These are phyloP conservation scores for Bombus ignitus DNA, from an alignment of 1,140 invertebrate genomes.

Conservation along the genomic window DNA sequence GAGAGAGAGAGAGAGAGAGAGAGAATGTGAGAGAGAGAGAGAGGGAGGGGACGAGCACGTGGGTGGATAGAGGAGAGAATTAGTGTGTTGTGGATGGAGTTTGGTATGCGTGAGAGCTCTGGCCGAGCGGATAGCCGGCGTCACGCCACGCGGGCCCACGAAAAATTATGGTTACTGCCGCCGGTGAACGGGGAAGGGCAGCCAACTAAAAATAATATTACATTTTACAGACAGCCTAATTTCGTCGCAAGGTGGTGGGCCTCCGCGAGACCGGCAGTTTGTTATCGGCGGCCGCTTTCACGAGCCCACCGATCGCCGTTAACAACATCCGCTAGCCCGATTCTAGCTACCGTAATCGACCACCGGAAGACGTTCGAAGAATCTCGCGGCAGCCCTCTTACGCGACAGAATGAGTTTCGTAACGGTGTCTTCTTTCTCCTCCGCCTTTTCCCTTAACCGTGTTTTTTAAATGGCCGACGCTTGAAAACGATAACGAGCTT, in stretches of 20 bases:
- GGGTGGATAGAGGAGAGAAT: constrained; percentile 64
- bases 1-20: constrained; percentile 33
- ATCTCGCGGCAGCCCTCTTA: constrained; percentile 63
- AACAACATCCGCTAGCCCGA: constrained; percentile 65
- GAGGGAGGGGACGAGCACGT: background rate
- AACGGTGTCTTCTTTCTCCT: background rate
- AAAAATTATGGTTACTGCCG: constrained; percentile 80
- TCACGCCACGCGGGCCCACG: constrained; percentile 76
- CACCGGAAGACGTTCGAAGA: constrained; percentile 73
- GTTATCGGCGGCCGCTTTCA: constrained; percentile 54
- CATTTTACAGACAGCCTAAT: constrained; percentile 76
- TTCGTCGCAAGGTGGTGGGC: constrained; percentile 63
- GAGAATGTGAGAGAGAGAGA: background rate
- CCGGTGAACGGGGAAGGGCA: constrained; percentile 68
- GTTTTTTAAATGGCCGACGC: background rate
- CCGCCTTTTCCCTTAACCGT: background rate
- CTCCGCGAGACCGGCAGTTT: constrained; percentile 47
- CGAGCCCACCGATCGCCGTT: constrained; percentile 49
- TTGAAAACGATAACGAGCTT: background rate
- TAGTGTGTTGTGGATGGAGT: constrained; percentile 63
- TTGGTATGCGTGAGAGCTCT: constrained; percentile 75
- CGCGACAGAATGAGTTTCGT: constrained; percentile 16
- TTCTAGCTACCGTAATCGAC: constrained; percentile 68
- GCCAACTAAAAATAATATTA: constrained; percentile 80
- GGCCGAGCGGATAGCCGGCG: constrained; percentile 77